Evolutionary conservation across 2,888 invertebrate species (phyloP), one percentile per base, ranked within the genome.

Genomic region (Philhelius pedissequus): DNA sequence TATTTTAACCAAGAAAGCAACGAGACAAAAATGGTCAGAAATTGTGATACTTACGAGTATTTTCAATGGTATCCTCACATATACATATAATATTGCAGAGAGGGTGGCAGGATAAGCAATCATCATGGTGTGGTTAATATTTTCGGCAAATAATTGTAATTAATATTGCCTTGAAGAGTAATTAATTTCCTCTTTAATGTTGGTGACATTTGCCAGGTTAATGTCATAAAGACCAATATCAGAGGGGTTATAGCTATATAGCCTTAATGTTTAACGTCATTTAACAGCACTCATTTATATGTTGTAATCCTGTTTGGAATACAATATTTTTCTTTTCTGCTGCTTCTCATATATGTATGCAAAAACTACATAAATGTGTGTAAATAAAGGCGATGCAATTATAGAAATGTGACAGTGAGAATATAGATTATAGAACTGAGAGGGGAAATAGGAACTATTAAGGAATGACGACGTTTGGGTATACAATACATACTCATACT

Each of bases 141-240:
- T 84, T 84, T 84, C 32, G 75, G 84, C 75, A 84, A 84, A 80
- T 84, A 84, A 84, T 80, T 52, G 84, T 84, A 80, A 80, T 84
- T 80, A 80, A n/a, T 80, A 84, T 80, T 84, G 70, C 70, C 70
- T 80, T 71, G 66, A 75, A 76, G 80, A 71, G 84, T 80, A 84
- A 84, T 84, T 84, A 84, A 84, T 84, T 68, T 80, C 13, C 13
- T 68, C 48, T 54, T 84, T 84, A 84, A 84, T 80, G 84, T 80
- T 60, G 80, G 80, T 84, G 84, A 84, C 84, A 84, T 84, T 84
- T 80, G 84, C 80, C 80, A 80, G 84, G 79, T 76, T 84, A 80
- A 75, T 84, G 80, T 80, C 75, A 80, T 76, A 80, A 71, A 40
- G 75, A 45, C 80, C 74, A 73, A 54, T 68, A 45, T 32, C 30